These are phyloP conservation scores for Sebastes minor DNA, from an alignment of 2,797 vertebrate genomes.

Conservation along the genomic window DNA sequence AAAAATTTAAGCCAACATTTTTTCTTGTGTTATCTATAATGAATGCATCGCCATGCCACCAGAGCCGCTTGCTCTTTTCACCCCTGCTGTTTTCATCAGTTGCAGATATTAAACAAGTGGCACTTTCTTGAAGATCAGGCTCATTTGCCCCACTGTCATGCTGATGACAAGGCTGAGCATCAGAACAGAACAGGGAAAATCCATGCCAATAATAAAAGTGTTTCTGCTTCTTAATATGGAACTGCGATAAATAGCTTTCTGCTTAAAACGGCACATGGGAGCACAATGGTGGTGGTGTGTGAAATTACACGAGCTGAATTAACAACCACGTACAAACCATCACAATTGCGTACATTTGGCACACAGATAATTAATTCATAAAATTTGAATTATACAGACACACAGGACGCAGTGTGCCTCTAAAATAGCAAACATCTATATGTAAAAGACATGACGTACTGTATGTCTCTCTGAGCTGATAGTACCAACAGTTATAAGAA, in stretches of 20 bases:
- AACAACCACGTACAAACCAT: conserved; percentile 5
- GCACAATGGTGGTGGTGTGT: conserved; percentile 7
- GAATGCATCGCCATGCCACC: neutral
- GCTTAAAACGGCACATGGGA: conserved; percentile 29
- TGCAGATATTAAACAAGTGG: conserved; percentile 9
- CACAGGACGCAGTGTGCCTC: conserved; percentile 5
- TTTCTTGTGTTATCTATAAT: neutral
- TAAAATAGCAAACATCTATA: conserved; percentile 38
- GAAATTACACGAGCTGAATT: conserved; percentile 49
- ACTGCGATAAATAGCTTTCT: conserved; percentile 33
- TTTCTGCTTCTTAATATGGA: conserved; percentile 33
- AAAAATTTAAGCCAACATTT: neutral
- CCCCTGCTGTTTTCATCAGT: neutral
- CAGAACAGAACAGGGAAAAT: conserved; percentile 24
- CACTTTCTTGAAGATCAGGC: conserved; percentile 3
- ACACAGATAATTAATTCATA: conserved; percentile 52
- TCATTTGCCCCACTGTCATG: neutral
- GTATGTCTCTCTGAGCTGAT: conserved; percentile 3
- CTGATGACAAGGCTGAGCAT: neutral
- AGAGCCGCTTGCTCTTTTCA: neutral
- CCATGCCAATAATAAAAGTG: conserved; percentile 13
- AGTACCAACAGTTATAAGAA: conserved; percentile 5
- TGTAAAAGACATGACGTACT: conserved; percentile 14
- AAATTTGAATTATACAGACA: conserved; percentile 51
- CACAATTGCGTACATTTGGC: conserved; percentile 19